Evolutionary conservation across 64 coral and sea anemone genomes (phyloP).

Genomic region (Astreopora myriophthalma): DNA sequence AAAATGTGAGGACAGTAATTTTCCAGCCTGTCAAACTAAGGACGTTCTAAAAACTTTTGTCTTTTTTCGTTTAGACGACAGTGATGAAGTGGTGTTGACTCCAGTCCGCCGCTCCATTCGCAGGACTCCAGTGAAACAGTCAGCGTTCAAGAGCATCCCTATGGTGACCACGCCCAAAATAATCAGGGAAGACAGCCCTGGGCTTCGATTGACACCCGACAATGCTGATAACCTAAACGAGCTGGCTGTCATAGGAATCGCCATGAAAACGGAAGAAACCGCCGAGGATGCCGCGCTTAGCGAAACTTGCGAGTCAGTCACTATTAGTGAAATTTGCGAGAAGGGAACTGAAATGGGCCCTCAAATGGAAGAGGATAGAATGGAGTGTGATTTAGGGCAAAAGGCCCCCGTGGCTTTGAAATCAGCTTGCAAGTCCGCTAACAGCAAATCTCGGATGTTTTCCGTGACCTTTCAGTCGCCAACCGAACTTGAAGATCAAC

Average conservation of each 20-base stretch:
- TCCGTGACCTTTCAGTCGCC: slow-evolving; percentile 3
- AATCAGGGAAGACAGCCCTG: slow-evolving; percentile 17
- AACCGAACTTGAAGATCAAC: neutral
- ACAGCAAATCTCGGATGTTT: neutral
- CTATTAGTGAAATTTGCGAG: neutral
- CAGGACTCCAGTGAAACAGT: slow-evolving; percentile 26
- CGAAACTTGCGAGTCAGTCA: neutral
- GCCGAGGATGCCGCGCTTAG: neutral
- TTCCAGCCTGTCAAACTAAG: neutral
- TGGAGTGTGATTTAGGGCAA: slow-evolving; percentile 8
- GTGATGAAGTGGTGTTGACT: slow-evolving; percentile 49
- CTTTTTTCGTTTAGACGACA: neutral
- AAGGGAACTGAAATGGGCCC: neutral
- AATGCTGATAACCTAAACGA: neutral
- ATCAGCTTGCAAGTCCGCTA: slow-evolving; percentile 4
- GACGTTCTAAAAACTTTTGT: neutral
- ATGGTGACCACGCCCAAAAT: slow-evolving; percentile 60
- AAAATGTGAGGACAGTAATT: no score
- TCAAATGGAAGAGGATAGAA: neutral
- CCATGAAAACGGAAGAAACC: neutral
- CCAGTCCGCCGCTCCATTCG: slow-evolving; percentile 83
- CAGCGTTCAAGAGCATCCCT: slow-evolving; percentile 25
- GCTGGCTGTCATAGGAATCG: neutral
- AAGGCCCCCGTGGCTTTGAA: neutral
- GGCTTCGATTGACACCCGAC: slow-evolving; percentile 51